A percentile compares a stretch with the other conserved stretches of the same genome.
These are phyloP conservation scores for Osmerus mordax DNA, from an alignment of 2,113 vertebrate genomes.

Conservation along the genomic window DNA sequence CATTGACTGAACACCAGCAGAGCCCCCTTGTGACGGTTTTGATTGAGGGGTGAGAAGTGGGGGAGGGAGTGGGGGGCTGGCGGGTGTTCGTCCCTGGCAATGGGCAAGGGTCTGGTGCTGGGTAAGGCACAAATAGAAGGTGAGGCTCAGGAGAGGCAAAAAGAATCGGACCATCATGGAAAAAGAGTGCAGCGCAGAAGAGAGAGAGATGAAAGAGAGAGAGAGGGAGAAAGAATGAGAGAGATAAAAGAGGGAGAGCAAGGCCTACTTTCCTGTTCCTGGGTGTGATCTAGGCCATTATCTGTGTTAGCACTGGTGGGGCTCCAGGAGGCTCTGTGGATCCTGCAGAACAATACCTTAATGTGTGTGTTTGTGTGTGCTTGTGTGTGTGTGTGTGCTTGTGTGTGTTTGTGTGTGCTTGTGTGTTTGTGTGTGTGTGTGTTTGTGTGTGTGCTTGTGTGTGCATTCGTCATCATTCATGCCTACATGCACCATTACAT, in stretches of 20 bases:
- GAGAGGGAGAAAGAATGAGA: conserved; percentile 16
- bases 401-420: neutral
- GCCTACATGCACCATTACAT: neutral
- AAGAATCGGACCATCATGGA: conserved; percentile 22
- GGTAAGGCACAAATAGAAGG: conserved; percentile 1
- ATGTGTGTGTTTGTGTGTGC: conserved; percentile 42
- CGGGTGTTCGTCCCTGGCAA: neutral
- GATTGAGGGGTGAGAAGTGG: neutral
- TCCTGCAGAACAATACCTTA: conserved; percentile 73
- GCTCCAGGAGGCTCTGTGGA: conserved; percentile 68
- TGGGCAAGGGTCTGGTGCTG: neutral
- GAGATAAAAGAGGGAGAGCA: conserved; percentile 29
- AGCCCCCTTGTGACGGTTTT: no score
- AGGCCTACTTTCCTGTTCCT: conserved; percentile 78
- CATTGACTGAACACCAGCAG: no score
- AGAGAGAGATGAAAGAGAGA: conserved; percentile 26
- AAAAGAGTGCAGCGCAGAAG: conserved; percentile 49
- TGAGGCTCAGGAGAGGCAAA: conserved; percentile 21
- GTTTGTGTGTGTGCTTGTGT: conserved; percentile 6
- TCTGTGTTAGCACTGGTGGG: conserved; percentile 82
- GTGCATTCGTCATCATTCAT: conserved; percentile 2
- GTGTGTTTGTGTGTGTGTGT: conserved; percentile 1
- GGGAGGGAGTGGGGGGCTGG: neutral
- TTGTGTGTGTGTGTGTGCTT: conserved; percentile 17
- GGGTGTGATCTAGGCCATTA: conserved; percentile 82